Percentiles rank a stretch among this genome's conserved stretches.
These are phyloP conservation scores for Lacanobia oleracea DNA, from an alignment of 2,888 invertebrate species.

Conservation along the genomic window DNA sequence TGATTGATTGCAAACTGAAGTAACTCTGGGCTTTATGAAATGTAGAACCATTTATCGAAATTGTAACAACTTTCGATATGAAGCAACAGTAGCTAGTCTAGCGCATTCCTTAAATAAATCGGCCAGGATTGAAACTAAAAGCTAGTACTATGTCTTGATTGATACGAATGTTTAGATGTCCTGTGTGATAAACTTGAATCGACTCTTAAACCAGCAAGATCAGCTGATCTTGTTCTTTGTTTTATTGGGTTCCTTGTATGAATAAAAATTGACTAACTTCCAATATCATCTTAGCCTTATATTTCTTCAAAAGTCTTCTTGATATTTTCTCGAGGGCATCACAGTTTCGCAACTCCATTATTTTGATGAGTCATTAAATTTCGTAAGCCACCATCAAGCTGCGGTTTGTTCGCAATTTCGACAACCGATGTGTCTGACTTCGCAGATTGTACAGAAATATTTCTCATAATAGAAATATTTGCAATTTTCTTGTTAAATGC, in stretches of 20 bases:
- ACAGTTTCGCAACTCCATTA: conserved; percentile 66
- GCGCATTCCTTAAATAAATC: not conserved
- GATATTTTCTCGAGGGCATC: conserved; percentile 60
- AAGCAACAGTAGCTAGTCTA: not conserved
- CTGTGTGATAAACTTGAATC: not conserved
- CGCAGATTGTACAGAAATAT: conserved; percentile 52
- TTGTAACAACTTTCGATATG: conserved; percentile 11
- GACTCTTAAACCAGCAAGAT: not conserved
- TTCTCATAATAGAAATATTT: conserved; percentile 38
- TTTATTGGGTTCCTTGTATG: not conserved
- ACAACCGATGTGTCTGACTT: conserved; percentile 59
- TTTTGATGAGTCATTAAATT: conserved; percentile 75
- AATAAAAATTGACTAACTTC: not conserved
- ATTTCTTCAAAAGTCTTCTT: conserved; percentile 27
- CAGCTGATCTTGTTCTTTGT: no score
- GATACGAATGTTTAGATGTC: not conserved
- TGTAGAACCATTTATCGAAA: conserved; percentile 14
- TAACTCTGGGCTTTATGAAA: not conserved
- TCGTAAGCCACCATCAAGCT: conserved; percentile 70
- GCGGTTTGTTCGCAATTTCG: conserved; percentile 73
- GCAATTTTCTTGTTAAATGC: conserved; percentile 38
- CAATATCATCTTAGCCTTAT: not conserved
- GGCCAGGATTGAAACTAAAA: not conserved
- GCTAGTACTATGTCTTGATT: not conserved
- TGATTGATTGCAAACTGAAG: not conserved